phyloP scores from a whole-genome alignment of 2,888 invertebrate species.

The Macrophya alboannulata region DNA sequence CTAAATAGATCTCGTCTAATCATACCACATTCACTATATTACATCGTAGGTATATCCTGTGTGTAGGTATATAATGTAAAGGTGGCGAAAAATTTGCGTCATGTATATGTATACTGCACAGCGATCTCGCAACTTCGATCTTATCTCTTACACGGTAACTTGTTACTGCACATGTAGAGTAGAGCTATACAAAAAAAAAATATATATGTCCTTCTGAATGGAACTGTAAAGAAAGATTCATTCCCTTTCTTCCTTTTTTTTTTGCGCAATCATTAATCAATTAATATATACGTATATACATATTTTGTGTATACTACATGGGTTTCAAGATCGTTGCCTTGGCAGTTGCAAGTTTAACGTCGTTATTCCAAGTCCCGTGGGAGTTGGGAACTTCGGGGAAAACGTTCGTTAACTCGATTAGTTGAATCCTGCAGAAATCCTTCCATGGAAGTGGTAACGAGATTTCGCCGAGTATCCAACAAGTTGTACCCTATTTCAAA shows the following conservation, averaged over 20 bases:
- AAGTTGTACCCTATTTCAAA: not conserved
- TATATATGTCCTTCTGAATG: too few species aligned
- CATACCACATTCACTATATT: not conserved
- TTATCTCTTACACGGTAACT: not conserved
- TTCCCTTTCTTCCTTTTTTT: not conserved
- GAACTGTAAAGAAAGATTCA: not conserved
- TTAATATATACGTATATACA: too few species aligned
- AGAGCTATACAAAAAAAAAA: not conserved
- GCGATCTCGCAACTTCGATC: not conserved
- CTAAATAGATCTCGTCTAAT: not conserved
- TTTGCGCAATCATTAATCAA: not conserved
- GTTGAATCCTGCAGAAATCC: constrained; percentile 14
- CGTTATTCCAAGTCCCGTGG: not conserved
- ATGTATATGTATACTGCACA: not conserved
- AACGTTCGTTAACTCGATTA: constrained; percentile 46
- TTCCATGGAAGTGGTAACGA: constrained; percentile 31
- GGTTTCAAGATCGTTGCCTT: not conserved
- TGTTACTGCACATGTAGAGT: not conserved
- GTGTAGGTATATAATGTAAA: not conserved
- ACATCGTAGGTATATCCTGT: not conserved
- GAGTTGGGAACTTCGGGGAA: not conserved
- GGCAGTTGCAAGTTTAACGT: constrained; percentile 14
- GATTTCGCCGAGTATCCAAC: constrained; percentile 23
- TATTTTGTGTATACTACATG: too few species aligned
- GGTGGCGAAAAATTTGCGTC: not conserved